Base-by-base conservation (phyloP, 1,140 invertebrate species). In the Drosophila auraria region DNA sequence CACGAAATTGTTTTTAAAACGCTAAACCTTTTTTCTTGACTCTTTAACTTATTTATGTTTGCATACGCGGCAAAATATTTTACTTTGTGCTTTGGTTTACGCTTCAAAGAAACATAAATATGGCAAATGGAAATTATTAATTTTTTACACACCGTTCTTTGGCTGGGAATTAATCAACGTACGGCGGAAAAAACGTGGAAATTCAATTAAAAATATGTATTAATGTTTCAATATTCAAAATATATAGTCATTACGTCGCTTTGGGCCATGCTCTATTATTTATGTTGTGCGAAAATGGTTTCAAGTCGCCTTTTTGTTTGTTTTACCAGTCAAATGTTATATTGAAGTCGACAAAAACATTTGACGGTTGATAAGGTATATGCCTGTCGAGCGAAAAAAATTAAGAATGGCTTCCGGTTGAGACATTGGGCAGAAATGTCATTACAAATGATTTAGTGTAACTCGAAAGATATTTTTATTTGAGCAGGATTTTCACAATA, bases 91-190 rank as follows among this genome's bases (percentile, higher is more conserved):
- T 87, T 83, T 81, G 69, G 45, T 80, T 89, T 74, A 69, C 82
- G 81, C 77, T 89, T 87, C 54, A 89, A 78, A 89, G 72, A 81
- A 64, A 89, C 63, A 83, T 87, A 75, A 79, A 86, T 79, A 83
- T 70, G 70, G 68, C 57, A 83, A 72, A 71, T 78, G 53, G 61
- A 83, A 79, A 79, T 65, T 77, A 79, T 78, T 79, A 78, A 74
- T 74, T 74, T 74, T 73, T 61, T 74, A 73, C 71, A 44, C 50
- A 71, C 58, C 60, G 54, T 76, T 40, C 33, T 23, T 40, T 45
- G 50, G n/a, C 61, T 62, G 47, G 75, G 75, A 78, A 78, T 78
- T 78, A 78, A 78, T 77, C 73, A 61, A 78, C 44, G 42, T 38
- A 61, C 12, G 20, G 7, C 50, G 45, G 45, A 38, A 68, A 78